Evolutionary conservation across 2,797 vertebrate species (phyloP), one percentile per base, ranked within the genome.

Genomic region (Alcedo atthis): DNA sequence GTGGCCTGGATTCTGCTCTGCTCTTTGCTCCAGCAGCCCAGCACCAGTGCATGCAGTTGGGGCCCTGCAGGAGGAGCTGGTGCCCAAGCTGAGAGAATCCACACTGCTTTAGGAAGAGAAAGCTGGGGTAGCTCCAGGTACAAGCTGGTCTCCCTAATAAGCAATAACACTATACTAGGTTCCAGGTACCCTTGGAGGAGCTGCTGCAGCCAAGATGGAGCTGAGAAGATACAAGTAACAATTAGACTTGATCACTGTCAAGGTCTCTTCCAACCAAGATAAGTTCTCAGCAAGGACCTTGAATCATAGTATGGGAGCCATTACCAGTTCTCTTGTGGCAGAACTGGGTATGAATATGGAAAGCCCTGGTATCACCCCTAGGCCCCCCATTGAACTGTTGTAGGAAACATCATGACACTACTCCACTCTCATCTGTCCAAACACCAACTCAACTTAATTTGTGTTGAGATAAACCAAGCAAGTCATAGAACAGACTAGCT

Each of bases 41-140:
- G 5, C 28, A 24, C 15, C 8, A 1, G 30, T 17, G 2, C 1
- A 8, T 1, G 21, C 0, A 0, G 30, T 4, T 8, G 7, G 35
- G n/a, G 32, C 14, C 13, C 8, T 12, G 18, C 17, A 9, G 5
- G 3, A 30, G 51, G n/a, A 40, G 40, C 30, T 7, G 18, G 3
- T 51, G 37, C 19, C n/a, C 22, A n/a, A 24, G 28, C 45, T 18
- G 6, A 2, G 6, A 24, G 25, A n/a, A 12, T 25, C 9, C 22
- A 10, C 20, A 0, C 1, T 2, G 32, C 37, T 32, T 15, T 0
- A 3, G 30, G 40, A 67, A 13, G 59, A 25, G 59, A 48, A 54
- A 46, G 32, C 24, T 18, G 45, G 8, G 8, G 35, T 35, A 35
- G 21, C 68, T 26, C 2, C 0, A 25, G 24, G 5, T 6, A 9